These are phyloP conservation scores for Amphibalanus amphitrite DNA, from an alignment of 1,140 invertebrate species.

Conservation along the genomic window DNA sequence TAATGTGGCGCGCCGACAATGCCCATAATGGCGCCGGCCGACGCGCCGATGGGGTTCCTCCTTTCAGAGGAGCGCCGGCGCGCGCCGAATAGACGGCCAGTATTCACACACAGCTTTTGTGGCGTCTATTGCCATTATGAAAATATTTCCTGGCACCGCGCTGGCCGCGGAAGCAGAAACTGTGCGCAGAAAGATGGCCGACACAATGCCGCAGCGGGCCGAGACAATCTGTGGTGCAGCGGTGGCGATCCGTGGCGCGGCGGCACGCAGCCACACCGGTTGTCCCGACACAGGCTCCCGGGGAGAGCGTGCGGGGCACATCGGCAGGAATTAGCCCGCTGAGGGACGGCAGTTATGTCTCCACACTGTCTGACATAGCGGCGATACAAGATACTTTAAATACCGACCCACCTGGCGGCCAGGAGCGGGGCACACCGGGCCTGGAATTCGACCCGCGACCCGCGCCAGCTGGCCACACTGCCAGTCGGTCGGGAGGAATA, in stretches of 20 bases:
- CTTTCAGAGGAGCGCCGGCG: not conserved
- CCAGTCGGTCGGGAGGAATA: too few species aligned
- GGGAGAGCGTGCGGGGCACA: not conserved
- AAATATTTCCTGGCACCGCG: not conserved
- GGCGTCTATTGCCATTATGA: not conserved
- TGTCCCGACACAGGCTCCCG: not conserved
- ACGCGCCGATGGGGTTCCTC: not conserved
- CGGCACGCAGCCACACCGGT: not conserved
- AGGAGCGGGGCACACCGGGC: too few species aligned
- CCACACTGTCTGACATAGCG: too few species aligned
- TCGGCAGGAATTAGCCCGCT: not conserved
- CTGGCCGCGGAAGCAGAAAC: not conserved
- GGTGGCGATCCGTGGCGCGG: too few species aligned
- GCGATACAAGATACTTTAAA: too few species aligned
- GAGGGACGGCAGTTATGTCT: too few species aligned
- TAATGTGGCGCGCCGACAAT: not conserved
- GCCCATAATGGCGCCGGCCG: not conserved
- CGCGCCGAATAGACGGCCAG: not conserved
- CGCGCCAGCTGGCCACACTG: too few species aligned
- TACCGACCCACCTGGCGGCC: too few species aligned
- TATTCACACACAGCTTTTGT: not conserved
- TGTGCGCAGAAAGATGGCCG: not conserved
- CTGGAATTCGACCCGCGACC: too few species aligned
- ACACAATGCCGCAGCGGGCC: not conserved
- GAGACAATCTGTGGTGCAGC: not conserved